phyloP scores from a whole-genome alignment of 2,888 invertebrate genomes.

The Leptopterna dolabrata region DNA sequence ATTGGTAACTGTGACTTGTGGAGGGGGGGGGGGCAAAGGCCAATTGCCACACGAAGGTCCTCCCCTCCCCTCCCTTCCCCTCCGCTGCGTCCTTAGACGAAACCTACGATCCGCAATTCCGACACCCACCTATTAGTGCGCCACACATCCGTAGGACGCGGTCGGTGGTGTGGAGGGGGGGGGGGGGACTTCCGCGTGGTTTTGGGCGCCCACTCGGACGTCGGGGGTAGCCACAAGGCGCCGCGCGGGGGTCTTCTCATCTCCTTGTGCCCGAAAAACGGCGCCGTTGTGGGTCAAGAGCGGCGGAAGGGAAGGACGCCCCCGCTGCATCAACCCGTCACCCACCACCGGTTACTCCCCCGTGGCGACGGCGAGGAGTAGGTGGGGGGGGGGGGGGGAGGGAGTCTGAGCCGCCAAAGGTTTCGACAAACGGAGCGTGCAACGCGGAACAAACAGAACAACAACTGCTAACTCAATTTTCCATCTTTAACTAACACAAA shows the following conservation, averaged over 20 bases:
- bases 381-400: no score
- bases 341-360: no score
- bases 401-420: no score
- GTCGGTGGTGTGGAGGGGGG: background rate
- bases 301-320: background rate
- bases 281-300: conserved; percentile 13
- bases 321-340: background rate
- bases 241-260: conserved; percentile 2
- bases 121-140: background rate
- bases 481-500: no score
- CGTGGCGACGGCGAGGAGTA: no score
- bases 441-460: no score
- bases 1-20: background rate
- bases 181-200: background rate
- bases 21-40: background rate
- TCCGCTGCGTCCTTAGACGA: background rate
- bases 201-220: background rate
- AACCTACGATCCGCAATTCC: background rate
- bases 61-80: no score
- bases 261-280: conserved; percentile 37
- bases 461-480: no score
- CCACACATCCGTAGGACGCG: background rate
- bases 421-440: no score
- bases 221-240: background rate
- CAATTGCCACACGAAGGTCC: background rate